Conservation (phyloP, 2,888 invertebrate species). For the Asteroscopus sphinx region DNA sequence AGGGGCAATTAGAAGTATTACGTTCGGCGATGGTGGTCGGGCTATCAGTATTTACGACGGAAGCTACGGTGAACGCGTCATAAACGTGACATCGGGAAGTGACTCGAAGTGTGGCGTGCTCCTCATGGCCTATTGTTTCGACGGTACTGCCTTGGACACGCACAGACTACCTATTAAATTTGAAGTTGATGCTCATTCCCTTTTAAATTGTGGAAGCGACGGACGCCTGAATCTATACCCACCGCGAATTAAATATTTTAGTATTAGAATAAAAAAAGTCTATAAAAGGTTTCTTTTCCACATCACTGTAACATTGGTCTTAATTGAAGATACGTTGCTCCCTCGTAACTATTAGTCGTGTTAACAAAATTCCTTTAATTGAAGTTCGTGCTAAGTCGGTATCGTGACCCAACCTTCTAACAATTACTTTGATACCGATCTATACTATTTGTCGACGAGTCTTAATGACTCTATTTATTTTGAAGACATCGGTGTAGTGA, state of each 20-base stretch:
- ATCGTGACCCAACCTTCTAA: conserved; percentile 79
- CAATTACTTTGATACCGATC: conserved; percentile 85
- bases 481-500: conserved; percentile 70
- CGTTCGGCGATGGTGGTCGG: conserved; percentile 74
- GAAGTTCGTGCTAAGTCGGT: conserved; percentile 74
- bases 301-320: conserved; percentile 42
- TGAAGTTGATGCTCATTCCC: conserved; percentile 76
- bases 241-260: conserved; percentile 37
- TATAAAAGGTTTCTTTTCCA: conserved; percentile 16
- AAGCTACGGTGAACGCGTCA: conserved; percentile 76
- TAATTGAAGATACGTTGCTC: conserved; percentile 62
- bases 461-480: conserved; percentile 79
- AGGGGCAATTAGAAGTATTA: conserved; percentile 85
- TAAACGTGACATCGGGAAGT: conserved; percentile 81
- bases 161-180: conserved; percentile 79
- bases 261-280: conserved; percentile 13
- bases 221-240: conserved; percentile 57
- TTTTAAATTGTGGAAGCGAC: conserved; percentile 69
- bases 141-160: conserved; percentile 80
- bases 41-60: conserved; percentile 85
- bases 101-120: conserved; percentile 65
- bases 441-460: conserved; percentile 75
- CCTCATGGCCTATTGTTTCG: conserved; percentile 85
- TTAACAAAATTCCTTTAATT: conserved; percentile 81
- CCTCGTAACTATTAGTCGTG: conserved; percentile 64